Conservation (phyloP, 2,797 vertebrate species). For the Heliangelus exortis region DNA sequence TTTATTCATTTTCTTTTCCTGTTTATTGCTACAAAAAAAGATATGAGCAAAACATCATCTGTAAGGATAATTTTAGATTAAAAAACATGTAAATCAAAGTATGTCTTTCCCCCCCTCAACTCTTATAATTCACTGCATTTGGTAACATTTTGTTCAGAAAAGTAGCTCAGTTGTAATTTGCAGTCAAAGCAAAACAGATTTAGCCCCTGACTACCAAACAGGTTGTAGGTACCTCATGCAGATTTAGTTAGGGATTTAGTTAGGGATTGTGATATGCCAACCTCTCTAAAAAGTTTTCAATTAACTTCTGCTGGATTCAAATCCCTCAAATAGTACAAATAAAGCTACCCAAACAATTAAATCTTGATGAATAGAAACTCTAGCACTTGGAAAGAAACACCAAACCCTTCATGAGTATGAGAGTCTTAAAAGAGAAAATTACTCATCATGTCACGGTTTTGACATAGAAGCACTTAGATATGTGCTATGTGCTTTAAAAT, state of each 20-base stretch:
- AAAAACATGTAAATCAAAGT: accelerated
- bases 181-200: neutral
- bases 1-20: neutral
- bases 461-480: neutral
- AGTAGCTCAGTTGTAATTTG: neutral
- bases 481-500: neutral
- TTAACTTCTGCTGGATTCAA: neutral
- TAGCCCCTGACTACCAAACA: neutral
- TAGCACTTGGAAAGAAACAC: neutral
- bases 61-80: neutral
- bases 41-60: neutral
- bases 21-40: neutral
- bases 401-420: neutral
- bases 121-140: neutral
- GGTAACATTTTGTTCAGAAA: neutral
- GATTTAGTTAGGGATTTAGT: neutral
- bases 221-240: neutral
- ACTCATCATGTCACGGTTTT: neutral
- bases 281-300: neutral
- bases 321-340: neutral
- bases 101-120: accelerated
- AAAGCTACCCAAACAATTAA: neutral
- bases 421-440: neutral
- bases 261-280: neutral
- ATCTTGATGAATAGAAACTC: too few species aligned